phyloP scores from a whole-genome alignment of 2,888 invertebrate species.

The Lottia gigantea region DNA sequence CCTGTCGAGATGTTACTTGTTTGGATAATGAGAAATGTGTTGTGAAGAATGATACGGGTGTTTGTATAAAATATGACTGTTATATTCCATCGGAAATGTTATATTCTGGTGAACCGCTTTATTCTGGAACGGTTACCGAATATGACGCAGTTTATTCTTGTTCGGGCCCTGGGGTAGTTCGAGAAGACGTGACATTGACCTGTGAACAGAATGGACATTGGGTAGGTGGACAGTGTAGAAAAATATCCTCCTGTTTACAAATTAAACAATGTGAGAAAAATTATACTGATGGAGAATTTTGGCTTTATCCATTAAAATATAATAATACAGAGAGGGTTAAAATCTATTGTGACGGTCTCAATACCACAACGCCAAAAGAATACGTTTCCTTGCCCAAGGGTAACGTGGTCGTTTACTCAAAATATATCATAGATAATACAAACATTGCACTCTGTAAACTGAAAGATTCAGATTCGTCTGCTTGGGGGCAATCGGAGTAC shows the following conservation, averaged over 20 bases:
- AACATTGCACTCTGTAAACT: not conserved
- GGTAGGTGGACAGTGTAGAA: not conserved
- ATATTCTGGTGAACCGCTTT: not conserved
- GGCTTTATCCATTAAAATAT: not conserved
- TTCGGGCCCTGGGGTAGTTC: not conserved
- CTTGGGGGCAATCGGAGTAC: not conserved
- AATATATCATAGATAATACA: not conserved
- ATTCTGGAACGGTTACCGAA: not conserved
- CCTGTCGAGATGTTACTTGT: not conserved
- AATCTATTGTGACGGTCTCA: not conserved
- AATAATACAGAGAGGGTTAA: not conserved
- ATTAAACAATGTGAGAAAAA: not conserved
- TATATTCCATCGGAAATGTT: not conserved
- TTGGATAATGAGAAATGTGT: not conserved
- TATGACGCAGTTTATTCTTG: not conserved
- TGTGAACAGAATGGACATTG: not conserved
- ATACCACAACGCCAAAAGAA: not conserved
- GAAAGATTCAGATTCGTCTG: not conserved
- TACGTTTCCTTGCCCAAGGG: not conserved
- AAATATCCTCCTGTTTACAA: not conserved
- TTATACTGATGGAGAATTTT: not conserved
- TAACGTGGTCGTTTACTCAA: not conserved
- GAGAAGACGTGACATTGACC: not conserved
- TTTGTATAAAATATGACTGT: not conserved
- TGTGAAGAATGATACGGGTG: not conserved